phyloP scores from a whole-genome alignment of 2,797 vertebrate genomes.

The Loris lydekkerianus region DNA sequence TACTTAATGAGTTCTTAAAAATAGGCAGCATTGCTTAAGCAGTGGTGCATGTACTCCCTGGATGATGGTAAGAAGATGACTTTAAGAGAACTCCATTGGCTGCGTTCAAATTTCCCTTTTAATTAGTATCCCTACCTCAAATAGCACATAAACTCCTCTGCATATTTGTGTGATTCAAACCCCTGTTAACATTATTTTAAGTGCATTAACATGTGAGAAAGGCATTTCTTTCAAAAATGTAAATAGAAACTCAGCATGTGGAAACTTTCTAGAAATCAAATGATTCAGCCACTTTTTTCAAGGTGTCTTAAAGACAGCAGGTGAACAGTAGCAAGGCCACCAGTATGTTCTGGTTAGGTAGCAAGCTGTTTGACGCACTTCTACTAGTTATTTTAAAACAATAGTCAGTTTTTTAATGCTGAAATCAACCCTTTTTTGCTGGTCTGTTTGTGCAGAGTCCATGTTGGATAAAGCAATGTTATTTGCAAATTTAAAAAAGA shows the following conservation, averaged over 20 bases:
- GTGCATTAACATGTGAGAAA: not conserved
- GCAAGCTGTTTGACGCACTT: slow-evolving; percentile 26
- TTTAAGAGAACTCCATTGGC: not conserved
- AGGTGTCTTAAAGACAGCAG: not conserved
- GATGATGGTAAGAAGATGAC: not conserved
- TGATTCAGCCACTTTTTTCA: not conserved
- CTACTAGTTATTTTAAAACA: slow-evolving; percentile 9
- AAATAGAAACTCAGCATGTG: not conserved
- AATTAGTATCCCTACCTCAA: not conserved
- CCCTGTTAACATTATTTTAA: not conserved
- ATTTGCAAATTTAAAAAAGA: slow-evolving; percentile 70
- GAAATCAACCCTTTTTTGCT: slow-evolving; percentile 26
- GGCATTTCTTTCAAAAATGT: not conserved
- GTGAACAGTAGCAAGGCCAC: not conserved
- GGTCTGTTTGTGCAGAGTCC: not conserved
- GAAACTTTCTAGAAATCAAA: slow-evolving; percentile 53
- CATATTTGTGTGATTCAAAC: not conserved
- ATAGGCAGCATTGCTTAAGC: not conserved
- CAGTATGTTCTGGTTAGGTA: not conserved
- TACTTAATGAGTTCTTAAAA: not conserved
- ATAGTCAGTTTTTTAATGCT: not conserved
- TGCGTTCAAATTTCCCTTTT: not conserved
- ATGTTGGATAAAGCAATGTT: slow-evolving; percentile 30
- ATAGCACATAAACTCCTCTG: not conserved
- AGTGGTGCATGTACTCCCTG: not conserved